Evolutionary conservation across 2,888 invertebrate genomes (phyloP), one percentile per base, ranked within the genome.

Genomic region (Lochmaea capreae): DNA sequence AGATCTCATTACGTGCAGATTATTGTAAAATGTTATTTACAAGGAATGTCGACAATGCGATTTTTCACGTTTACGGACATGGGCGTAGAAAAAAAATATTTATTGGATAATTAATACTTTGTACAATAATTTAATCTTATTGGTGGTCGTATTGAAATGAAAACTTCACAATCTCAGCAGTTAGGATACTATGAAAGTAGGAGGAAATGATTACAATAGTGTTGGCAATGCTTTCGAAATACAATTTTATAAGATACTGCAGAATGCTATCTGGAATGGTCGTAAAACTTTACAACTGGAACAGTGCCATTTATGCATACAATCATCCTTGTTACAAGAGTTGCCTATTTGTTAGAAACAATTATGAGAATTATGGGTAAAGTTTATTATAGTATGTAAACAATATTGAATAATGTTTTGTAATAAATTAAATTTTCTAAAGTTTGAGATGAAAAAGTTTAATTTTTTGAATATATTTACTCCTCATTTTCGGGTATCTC

Each of bases 221-320:
- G 12, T 26, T 59, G 59, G 59, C 33, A 59, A 26, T 58, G 57
- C 10, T 26, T 58, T 42, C 52, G 61, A 54, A 63, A 69, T 63
- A 69, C 69, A 63, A 22, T 54, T 69, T 69, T 62, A 63, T 69
- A 62, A 39, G 52, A 42, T 59, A 33, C 59, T 68, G 59, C 46
- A 61, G 59, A 62, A 69, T 69, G 69, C 26, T 59, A 62, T 39
- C 54, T 18, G 42, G 39, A 69, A 69, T 16, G 33, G 54, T 69
- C 69, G 69, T 69, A 69, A 69, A 69, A 69, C 63, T 69, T 69
- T 69, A 69, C 42, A 54, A 63, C 69, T 54, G 69, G 63, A 69
- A 63, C 69, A 69, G 63, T 54, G 52, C 49, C 49, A 54, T 69
- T 62, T 54, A 62, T 69, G 52, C 39, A 63, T 42, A 69, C 49